Evolutionary conservation across 2,888 invertebrate species (phyloP), one percentile per base, ranked within the genome.

Genomic region (Cremastobaeus sp.): DNA sequence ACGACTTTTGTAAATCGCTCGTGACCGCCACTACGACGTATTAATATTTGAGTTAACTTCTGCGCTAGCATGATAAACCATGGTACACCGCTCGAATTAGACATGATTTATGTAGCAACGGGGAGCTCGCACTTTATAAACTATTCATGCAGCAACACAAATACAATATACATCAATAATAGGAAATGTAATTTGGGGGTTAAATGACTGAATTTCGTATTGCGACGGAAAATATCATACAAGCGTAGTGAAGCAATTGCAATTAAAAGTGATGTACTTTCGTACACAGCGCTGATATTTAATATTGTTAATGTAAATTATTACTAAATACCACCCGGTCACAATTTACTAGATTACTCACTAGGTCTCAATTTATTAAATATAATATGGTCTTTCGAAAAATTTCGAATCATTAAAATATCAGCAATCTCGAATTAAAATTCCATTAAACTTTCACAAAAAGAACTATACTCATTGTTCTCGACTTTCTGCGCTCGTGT

Each of bases 1-100:
- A 55, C 48, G 55, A 60, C 55, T 68, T 66, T 43, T 72, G 66
- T 66, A 72, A 72, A 55, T 60, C 60, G 73, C 48, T 62, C 55
- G 66, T 62, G 55, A 62, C 72, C 60, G 66, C 54, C 59, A 70
- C 55, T 64, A 64, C 66, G 54, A 54, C 48, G 55, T 73, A 73
- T 73, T 68, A 74, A 74, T 74, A 68, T 68, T 73, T 66, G 41
- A 73, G 60, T 50, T 65, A 50, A 60, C 60, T 73, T 74, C 73
- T 64, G 52, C 64, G 55, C 62, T 25, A 45, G 50, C 66, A 60
- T 65, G 60, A 62, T 73, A 68, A 73, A 73, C 65, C 65, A 62
- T 57, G 62, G 28, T 48, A 57, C 55, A 54, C 37, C 62, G 62
- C 57, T 68, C 62, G 68, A 74, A 68, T 74, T 64, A 64, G 73